Evolutionary conservation across 2,797 vertebrate genomes (phyloP).

Genomic region (Novumbra hubbsi): DNA sequence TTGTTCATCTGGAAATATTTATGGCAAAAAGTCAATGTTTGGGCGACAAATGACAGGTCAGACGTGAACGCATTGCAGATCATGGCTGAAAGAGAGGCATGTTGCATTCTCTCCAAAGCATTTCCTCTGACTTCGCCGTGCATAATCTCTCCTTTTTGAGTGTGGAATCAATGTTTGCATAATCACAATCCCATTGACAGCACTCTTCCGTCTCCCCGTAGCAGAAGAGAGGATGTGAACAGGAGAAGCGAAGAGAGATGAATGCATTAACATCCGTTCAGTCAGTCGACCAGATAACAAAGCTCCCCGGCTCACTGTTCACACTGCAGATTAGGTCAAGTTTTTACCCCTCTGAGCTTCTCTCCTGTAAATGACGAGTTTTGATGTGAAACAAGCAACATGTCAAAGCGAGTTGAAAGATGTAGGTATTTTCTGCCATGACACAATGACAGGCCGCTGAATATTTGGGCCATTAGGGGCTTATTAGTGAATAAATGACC

Average conservation of each 20-base stretch:
- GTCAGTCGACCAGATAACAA: slow-evolving; percentile 97
- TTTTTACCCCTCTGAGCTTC: slow-evolving; percentile 98
- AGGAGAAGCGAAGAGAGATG: slow-evolving; percentile 71
- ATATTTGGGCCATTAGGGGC: slow-evolving; percentile 99
- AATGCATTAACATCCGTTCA: slow-evolving; percentile 99
- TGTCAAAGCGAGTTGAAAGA: slow-evolving; percentile 99
- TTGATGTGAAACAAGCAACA: slow-evolving; percentile 99
- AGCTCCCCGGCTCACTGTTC: slow-evolving; percentile 97
- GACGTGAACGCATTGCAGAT: slow-evolving; percentile 66
- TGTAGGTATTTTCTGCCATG: slow-evolving; percentile 99
- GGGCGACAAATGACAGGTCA: slow-evolving; percentile 76
- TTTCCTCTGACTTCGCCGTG: slow-evolving; percentile 50
- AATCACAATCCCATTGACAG: slow-evolving; percentile 81
- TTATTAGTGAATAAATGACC: slow-evolving; percentile 99
- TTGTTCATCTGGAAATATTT: slow-evolving; percentile 81
- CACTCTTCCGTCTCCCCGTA: slow-evolving; percentile 70
- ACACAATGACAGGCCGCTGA: slow-evolving; percentile 99
- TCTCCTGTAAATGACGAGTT: slow-evolving; percentile 99
- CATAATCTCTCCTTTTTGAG: slow-evolving; percentile 70
- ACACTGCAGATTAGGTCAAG: slow-evolving; percentile 99
- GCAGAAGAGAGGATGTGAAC: slow-evolving; percentile 75
- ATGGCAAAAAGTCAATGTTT: slow-evolving; percentile 78
- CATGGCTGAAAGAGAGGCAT: slow-evolving; percentile 21
- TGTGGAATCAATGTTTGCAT: slow-evolving; percentile 78
- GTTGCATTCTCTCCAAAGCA: slow-evolving; percentile 55